These are phyloP conservation scores for Lynx canadensis DNA, from an alignment of 2,113 vertebrate species.

Conservation along the genomic window DNA sequence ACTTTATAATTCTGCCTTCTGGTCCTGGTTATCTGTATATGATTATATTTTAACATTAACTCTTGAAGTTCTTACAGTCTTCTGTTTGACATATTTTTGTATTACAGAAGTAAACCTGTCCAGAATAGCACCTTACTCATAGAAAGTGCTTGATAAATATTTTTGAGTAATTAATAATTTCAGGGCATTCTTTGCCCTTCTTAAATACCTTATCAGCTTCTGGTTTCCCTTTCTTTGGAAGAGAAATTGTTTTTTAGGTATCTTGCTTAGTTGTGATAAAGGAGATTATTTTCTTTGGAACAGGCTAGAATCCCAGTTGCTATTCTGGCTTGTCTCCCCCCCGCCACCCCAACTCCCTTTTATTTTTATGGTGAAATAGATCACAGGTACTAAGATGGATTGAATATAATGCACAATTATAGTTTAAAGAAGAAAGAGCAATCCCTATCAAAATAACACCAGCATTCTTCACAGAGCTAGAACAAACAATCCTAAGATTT, in stretches of 20 bases:
- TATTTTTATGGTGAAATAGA: not conserved
- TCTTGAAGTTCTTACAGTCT: not conserved
- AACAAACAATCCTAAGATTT: too few relatives aligned
- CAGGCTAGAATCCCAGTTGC: not conserved
- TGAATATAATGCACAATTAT: not conserved
- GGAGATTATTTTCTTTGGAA: conserved; percentile 32
- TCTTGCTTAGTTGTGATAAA: not conserved
- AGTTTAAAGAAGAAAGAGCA: not conserved
- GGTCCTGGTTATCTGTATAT: not conserved
- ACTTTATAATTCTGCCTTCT: not conserved
- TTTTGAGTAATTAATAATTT: not conserved
- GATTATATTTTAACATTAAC: not conserved
- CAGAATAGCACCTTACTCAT: not conserved
- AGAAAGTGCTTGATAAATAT: not conserved
- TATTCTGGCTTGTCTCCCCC: not conserved
- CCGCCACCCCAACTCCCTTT: not conserved
- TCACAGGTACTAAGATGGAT: not conserved
- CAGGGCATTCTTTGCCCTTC: not conserved
- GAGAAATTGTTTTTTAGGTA: not conserved
- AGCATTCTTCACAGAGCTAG: too few relatives aligned
- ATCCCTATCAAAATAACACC: too few relatives aligned
- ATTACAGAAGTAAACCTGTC: not conserved
- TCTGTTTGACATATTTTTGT: not conserved
- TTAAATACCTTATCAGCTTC: not conserved
- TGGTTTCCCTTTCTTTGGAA: not conserved